Evolutionary conservation across 2,888 invertebrate species (phyloP), one percentile per base, ranked within the genome.

Genomic region (Erebia palarica): DNA sequence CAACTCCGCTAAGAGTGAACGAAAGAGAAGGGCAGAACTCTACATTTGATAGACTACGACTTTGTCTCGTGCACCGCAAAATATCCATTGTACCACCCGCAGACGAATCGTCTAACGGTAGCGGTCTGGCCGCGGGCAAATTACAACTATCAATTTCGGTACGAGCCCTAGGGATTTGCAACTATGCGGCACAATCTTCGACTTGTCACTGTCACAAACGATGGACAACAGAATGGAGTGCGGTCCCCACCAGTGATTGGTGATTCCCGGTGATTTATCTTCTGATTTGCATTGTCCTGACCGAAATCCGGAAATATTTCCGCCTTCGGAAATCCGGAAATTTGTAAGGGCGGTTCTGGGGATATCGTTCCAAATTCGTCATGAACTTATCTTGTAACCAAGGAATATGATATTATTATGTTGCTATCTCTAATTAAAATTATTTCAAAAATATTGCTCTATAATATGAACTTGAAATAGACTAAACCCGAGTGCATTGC

Each of bases 141-240:
- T 91, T 88, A 88, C 90, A 79, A 77, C 87, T 86, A 91, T 91
- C 90, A 89, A 90, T 90, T 87, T 82, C 84, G 79, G 81, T 74
- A 78, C 78, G 76, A 81, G 78, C 86, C 82, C 81, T 60, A 71
- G 85, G 85, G 87, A 87, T 86, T 87, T 85, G 86, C 86, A 85
- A 82, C 82, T 82, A 84, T 82, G 75, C 79, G 81, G 80, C 86
- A 87, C 89, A 90, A 90, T 91, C 90, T 91, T 89, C 88, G 78
- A 89, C 89, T 90, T 89, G 88, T 91, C 90, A 88, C 84, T 88
- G 90, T 89, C 87, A 86, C 76, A 72, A 75, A 75, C 78, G 78
- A 81, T 79, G 81, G 80, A 79, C 81, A 79, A 75, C 65, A 72
- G 77, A 79, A 78, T 81, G 78, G 78, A 76, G 77, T 77, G 74